These are phyloP conservation scores for Pandemis cinnamomeana DNA, from an alignment of 2,888 invertebrate genomes.

Conservation along the genomic window DNA sequence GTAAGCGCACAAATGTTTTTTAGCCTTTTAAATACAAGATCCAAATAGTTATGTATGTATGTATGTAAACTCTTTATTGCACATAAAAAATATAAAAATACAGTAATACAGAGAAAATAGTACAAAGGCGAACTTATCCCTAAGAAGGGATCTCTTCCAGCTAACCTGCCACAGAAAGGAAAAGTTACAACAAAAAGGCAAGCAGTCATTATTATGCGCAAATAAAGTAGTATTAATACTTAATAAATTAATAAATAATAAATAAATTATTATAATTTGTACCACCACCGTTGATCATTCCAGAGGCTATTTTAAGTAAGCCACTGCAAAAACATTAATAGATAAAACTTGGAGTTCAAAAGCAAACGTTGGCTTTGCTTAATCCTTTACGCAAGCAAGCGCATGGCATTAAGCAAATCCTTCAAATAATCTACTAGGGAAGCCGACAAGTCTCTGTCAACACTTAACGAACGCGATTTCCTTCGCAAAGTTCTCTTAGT, in stretches of 20 bases:
- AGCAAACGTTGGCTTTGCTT: slow-evolving; percentile 67
- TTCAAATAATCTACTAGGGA: slow-evolving; percentile 78
- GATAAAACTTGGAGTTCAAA: slow-evolving; percentile 65
- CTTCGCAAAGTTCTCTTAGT: slow-evolving; percentile 72
- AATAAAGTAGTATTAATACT: too few species aligned
- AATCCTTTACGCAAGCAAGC: slow-evolving; percentile 74
- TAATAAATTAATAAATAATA: too few species aligned
- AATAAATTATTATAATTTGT: too few species aligned
- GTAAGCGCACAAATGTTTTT: slow-evolving; percentile 18
- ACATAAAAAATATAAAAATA: too few species aligned
- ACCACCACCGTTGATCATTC: background rate
- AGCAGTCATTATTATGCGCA: too few species aligned
- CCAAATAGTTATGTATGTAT: background rate
- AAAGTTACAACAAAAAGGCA: too few species aligned
- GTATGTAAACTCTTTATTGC: too few species aligned
- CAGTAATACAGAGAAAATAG: too few species aligned
- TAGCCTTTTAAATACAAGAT: background rate
- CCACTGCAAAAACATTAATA: slow-evolving; percentile 65
- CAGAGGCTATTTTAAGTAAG: slow-evolving; percentile 34
- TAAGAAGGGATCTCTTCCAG: too few species aligned
- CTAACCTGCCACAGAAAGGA: too few species aligned
- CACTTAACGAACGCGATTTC: slow-evolving; percentile 76
- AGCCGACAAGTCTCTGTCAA: slow-evolving; percentile 78
- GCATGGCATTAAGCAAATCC: slow-evolving; percentile 79
- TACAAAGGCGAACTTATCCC: too few species aligned